Evolutionary conservation across 1,140 invertebrate species (phyloP).

Genomic region (Drosophila nasuta): DNA sequence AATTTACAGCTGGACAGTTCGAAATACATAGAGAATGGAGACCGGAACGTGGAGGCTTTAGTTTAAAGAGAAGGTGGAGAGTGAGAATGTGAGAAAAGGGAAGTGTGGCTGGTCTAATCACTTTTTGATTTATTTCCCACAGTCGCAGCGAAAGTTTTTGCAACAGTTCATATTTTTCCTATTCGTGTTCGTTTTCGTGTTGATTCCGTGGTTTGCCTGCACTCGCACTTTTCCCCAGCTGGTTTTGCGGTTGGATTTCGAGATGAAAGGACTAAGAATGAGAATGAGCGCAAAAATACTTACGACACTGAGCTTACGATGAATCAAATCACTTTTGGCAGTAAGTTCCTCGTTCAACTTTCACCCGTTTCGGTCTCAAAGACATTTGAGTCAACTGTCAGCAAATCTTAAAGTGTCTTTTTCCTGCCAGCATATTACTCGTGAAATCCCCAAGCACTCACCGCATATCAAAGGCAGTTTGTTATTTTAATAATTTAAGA

Average conservation of each 20-base stretch:
- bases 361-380: neutral
- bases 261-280: constrained; percentile 12
- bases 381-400: constrained; percentile 20
- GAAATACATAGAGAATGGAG: constrained; percentile 17
- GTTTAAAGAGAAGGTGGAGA: neutral
- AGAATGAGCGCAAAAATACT: neutral
- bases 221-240: constrained; percentile 32
- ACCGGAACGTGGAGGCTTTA: neutral
- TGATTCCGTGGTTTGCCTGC: constrained; percentile 31
- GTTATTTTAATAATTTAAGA: constrained; percentile 68
- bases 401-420: constrained; percentile 25
- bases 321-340: constrained; percentile 19
- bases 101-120: constrained; percentile 61
- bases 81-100: neutral
- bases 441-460: constrained; percentile 34
- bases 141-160: constrained; percentile 63
- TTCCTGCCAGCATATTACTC: constrained; percentile 23
- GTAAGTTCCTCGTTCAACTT: neutral
- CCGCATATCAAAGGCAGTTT: constrained; percentile 60
- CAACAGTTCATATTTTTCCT: constrained; percentile 67
- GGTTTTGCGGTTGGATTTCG: constrained; percentile 9
- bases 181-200: constrained; percentile 17
- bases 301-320: constrained; percentile 6
- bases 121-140: constrained; percentile 79
- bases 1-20: constrained; percentile 74